Conservation (phyloP, 2,797 vertebrate species). For the Scomberomorus guttatus region DNA sequence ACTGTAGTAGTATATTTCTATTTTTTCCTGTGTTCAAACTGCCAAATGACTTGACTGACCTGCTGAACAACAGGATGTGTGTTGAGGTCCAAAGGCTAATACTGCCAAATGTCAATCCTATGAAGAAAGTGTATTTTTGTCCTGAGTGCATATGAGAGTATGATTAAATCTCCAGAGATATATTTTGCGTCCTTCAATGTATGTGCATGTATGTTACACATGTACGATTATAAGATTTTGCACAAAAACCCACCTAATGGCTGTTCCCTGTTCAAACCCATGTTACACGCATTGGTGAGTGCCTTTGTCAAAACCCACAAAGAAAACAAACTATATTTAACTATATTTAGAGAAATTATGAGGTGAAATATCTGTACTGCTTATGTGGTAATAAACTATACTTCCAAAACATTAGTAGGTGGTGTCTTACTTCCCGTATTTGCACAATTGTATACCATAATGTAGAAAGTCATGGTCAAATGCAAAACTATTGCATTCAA, state of each 20-base stretch:
- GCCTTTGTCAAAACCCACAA: constrained; percentile 78
- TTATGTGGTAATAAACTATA: constrained; percentile 73
- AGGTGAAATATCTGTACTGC: constrained; percentile 57
- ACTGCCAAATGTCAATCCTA: constrained; percentile 67
- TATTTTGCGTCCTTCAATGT: constrained; percentile 59
- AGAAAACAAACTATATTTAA: constrained; percentile 66
- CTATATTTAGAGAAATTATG: constrained; percentile 62
- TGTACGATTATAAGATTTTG: constrained; percentile 66
- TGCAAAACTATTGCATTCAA: not conserved
- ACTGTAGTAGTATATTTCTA: constrained; percentile 41
- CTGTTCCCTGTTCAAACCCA: constrained; percentile 68
- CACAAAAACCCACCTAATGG: constrained; percentile 73
- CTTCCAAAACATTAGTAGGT: constrained; percentile 32
- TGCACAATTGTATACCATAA: not conserved
- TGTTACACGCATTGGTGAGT: constrained; percentile 74
- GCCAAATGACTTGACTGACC: constrained; percentile 65
- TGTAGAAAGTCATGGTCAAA: not conserved
- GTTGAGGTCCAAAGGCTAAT: constrained; percentile 52
- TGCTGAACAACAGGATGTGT: constrained; percentile 28
- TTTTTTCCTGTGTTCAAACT: constrained; percentile 56
- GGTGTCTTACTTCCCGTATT: constrained; percentile 14
- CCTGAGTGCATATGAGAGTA: constrained; percentile 48
- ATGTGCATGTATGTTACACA: constrained; percentile 73
- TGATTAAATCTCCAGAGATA: constrained; percentile 49
- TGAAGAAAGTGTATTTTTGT: constrained; percentile 54